phyloP scores from a whole-genome alignment of 2,797 vertebrate species.

The Aldrovandia affinis region DNA sequence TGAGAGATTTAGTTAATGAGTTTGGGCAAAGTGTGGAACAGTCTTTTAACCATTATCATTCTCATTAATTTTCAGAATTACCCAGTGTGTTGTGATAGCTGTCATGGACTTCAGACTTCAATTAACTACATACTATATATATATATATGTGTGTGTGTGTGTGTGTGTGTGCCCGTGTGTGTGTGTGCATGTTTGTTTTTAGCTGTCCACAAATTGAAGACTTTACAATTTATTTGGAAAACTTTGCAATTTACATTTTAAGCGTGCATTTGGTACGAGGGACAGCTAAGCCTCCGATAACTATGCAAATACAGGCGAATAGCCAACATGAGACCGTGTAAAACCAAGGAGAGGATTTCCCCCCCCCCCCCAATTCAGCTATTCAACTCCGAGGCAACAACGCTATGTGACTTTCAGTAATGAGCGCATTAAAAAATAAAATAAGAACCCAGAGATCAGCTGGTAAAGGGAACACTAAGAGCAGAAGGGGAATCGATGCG shows the following conservation, averaged over 20 bases:
- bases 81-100: constrained; percentile 95
- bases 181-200: constrained; percentile 13
- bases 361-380: constrained; percentile 66
- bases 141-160: constrained; percentile 40
- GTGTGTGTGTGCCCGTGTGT: constrained; percentile 31
- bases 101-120: constrained; percentile 99
- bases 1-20: constrained; percentile 96
- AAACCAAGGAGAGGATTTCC: constrained; percentile 66
- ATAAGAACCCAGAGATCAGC: neutral
- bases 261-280: constrained; percentile 64
- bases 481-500: neutral
- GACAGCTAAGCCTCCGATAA: constrained; percentile 65
- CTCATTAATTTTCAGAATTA: constrained; percentile 99
- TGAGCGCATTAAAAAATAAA: constrained; percentile 13
- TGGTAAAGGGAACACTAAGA: constrained; percentile 44
- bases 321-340: constrained; percentile 56
- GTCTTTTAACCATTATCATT: constrained; percentile 99
- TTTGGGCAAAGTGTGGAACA: constrained; percentile 99
- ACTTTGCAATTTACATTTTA: constrained; percentile 71
- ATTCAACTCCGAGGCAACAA: constrained; percentile 53
- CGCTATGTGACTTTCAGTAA: constrained; percentile 33
- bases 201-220: constrained; percentile 38
- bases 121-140: constrained; percentile 79
- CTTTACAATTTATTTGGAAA: constrained; percentile 63
- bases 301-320: constrained; percentile 67